Base-by-base conservation (phyloP, 1,140 invertebrate species). In the Hycleus phaleratus region DNA sequence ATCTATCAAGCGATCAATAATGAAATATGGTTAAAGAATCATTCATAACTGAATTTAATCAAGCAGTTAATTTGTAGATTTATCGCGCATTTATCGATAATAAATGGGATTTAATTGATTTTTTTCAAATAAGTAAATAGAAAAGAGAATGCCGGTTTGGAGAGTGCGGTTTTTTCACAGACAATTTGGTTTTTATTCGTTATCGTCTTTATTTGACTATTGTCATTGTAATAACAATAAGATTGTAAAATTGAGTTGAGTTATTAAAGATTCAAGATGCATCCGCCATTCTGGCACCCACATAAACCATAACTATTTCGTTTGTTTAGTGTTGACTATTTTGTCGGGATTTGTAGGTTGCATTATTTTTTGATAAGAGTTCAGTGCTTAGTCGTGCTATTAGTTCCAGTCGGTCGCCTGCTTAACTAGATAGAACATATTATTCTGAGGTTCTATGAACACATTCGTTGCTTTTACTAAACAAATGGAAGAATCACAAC, bases 371-470 rank as follows among this genome's bases (percentile, higher is more conserved):
- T 68, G 63, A 65, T 65, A 64, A 69, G 44, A 54, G 67, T 59
- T 55, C 46, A 58, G 56, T 61, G 50, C 55, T 51, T 58, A 58
- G 40, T 40, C 61, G 52, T 38, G 52, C 55, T 60, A 58, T 71
- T 71, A 68, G 68, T 71, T 71, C 69, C 69, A 60, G 60, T 62
- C 64, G 62, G 66, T 65, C 67, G 68, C 64, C 62, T 70, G 66
- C 69, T 62, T 71, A 71, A 71, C 69, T 71, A 67, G 66, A 66
- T 71, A 71, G 69, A 71, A 71, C 69, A 68, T 46, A 55, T 55
- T 55, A 55, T 55, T 38, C 52, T 11, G 46, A 47, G 45, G 44
- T 55, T 47, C 43, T 55, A 55, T 55, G 52, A 46, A 46, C 44
- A 46, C 52, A 46, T 55, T 46, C 9, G 9, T 47, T 55, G 44